phyloP scores from a whole-genome alignment of 2,888 invertebrate genomes.

The Nomada flava region DNA sequence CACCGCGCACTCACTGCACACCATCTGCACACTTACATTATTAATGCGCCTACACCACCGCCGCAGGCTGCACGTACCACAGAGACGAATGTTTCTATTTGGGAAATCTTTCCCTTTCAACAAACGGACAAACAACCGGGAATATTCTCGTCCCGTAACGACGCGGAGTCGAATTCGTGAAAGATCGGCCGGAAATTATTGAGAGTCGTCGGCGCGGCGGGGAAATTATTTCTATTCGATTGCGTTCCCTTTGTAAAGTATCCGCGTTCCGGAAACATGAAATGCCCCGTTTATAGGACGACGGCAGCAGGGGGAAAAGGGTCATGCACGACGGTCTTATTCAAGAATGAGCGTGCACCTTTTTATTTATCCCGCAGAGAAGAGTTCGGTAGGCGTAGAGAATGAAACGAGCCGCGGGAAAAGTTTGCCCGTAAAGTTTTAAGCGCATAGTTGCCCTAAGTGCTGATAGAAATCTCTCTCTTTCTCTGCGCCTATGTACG shows the following conservation, averaged over 20 bases:
- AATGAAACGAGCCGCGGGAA: conserved; percentile 13
- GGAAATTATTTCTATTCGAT: conserved; percentile 21
- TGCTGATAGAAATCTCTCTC: conserved; percentile 53
- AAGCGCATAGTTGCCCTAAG: conserved; percentile 45
- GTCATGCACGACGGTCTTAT: not conserved
- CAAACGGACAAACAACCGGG: conserved; percentile 29
- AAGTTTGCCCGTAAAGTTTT: conserved; percentile 45
- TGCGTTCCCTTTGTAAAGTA: not conserved
- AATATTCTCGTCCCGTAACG: not conserved
- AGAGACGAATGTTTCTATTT: conserved; percentile 65
- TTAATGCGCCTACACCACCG: conserved; percentile 78
- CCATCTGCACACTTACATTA: conserved; percentile 81
- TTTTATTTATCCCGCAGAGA: conserved; percentile 5
- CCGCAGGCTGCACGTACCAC: conserved; percentile 58
- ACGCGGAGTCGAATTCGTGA: not conserved
- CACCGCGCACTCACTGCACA: conserved; percentile 76
- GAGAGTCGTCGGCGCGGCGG: not conserved
- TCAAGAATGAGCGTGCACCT: not conserved
- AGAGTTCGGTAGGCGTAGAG: conserved; percentile 4
- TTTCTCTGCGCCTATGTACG: not conserved
- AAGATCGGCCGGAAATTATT: not conserved
- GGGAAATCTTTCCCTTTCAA: conserved; percentile 54
- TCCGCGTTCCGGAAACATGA: conserved; percentile 18
- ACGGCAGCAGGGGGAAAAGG: conserved; percentile 11
- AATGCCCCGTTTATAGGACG: conserved; percentile 21